phyloP scores from a whole-genome alignment of 2,113 vertebrate species.

The Elgaria multicarinata region DNA sequence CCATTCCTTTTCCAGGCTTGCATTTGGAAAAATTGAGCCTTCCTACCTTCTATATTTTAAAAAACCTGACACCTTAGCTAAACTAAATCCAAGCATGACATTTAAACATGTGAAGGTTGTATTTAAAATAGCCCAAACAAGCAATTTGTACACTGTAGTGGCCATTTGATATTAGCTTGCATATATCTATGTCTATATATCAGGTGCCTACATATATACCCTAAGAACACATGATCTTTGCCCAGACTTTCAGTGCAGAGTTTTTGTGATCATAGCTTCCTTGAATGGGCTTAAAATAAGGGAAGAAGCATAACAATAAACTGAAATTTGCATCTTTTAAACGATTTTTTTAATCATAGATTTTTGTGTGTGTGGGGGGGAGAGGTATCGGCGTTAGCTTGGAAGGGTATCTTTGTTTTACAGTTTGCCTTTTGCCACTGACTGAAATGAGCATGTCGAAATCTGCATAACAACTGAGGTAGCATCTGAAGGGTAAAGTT shows the following conservation, averaged over 20 bases:
- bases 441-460: conserved; percentile 13
- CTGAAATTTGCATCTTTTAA: conserved; percentile 47
- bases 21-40: conserved; percentile 73
- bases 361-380: too few species aligned
- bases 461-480: conserved; percentile 78
- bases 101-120: conserved; percentile 73
- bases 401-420: conserved; percentile 27
- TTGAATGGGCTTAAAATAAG: conserved; percentile 20
- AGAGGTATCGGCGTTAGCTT: conserved; percentile 7
- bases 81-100: conserved; percentile 79
- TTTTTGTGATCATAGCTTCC: conserved; percentile 44
- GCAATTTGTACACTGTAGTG: conserved; percentile 67
- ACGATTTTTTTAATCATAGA: conserved; percentile 31
- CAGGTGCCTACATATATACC: conserved; percentile 70
- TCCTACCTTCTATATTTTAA: conserved; percentile 75
- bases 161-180: conserved; percentile 64
- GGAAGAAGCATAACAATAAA: conserved; percentile 25
- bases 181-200: not conserved
- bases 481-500: conserved; percentile 80
- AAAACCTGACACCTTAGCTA: conserved; percentile 73
- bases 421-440: conserved; percentile 37
- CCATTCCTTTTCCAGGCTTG: conserved; percentile 61
- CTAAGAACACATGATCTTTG: conserved; percentile 66
- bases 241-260: conserved; percentile 67
- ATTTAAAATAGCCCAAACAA: conserved; percentile 75